Evolutionary conservation across 2,797 vertebrate species (phyloP).

Genomic region (Enteromius thamalakanensis): DNA sequence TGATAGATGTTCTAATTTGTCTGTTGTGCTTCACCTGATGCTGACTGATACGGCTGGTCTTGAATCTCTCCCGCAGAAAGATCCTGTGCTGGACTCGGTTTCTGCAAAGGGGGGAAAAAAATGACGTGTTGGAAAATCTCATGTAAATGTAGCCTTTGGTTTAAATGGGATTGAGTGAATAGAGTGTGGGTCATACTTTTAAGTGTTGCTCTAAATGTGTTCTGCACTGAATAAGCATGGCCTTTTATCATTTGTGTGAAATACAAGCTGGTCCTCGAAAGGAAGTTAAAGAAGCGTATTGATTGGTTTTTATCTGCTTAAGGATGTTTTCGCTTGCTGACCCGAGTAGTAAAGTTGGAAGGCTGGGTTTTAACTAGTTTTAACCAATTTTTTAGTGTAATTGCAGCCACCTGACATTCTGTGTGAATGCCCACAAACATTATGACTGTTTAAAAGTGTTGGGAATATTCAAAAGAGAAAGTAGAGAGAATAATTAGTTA

Average conservation of each 20-base stretch:
- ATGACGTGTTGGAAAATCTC: conserved; percentile 54
- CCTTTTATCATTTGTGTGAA: neutral
- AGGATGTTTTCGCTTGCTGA: neutral
- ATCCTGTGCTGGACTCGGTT: conserved; percentile 5
- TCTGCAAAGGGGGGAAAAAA: conserved; percentile 33
- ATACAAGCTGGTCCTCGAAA: neutral
- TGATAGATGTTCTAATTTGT: conserved; percentile 59
- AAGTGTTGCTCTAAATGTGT: neutral
- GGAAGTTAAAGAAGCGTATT: neutral
- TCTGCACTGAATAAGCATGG: neutral
- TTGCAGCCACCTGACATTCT: no score
- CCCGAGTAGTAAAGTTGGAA: neutral
- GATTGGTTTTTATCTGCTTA: neutral
- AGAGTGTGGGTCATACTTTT: no score
- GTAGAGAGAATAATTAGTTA: no score
- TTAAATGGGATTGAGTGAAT: neutral
- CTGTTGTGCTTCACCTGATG: conserved; percentile 60
- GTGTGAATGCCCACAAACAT: no score
- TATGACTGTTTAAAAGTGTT: no score
- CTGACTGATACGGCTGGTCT: conserved; percentile 58
- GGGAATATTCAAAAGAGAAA: no score
- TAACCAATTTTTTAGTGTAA: no score
- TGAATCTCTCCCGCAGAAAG: conserved; percentile 6
- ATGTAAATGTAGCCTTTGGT: neutral
- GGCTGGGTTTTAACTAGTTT: no score